These are phyloP conservation scores for Drosophila equinoxialis DNA, from an alignment of 1,140 invertebrate genomes.

Conservation along the genomic window DNA sequence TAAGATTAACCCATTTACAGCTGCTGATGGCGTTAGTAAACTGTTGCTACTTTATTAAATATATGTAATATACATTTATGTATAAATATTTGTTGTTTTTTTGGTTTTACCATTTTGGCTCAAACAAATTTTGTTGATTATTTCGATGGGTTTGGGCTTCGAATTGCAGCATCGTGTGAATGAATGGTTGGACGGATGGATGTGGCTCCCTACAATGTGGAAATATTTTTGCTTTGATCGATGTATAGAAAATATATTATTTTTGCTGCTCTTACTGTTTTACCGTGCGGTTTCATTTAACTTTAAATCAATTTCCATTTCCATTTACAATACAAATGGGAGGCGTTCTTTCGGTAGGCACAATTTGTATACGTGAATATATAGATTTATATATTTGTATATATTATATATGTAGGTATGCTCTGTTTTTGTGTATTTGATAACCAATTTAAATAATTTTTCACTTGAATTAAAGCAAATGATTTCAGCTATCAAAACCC, in stretches of 20 bases:
- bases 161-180: too few relatives aligned
- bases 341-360: background rate
- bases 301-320: constrained; percentile 68
- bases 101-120: background rate
- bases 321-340: constrained; percentile 20
- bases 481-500: constrained; percentile 63
- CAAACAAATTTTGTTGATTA: background rate
- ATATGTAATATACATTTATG: too few relatives aligned
- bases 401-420: constrained; percentile 17
- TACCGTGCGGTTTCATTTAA: constrained; percentile 43
- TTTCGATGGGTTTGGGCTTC: background rate
- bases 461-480: constrained; percentile 81
- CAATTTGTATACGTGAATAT: constrained; percentile 13
- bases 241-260: constrained; percentile 5
- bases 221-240: constrained; percentile 3
- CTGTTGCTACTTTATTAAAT: too few relatives aligned
- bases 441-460: constrained; percentile 81
- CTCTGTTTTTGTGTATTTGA: constrained; percentile 54
- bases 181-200: background rate
- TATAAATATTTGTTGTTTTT: too few relatives aligned
- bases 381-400: constrained; percentile 20
- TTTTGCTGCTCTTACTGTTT: constrained; percentile 1
- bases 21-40: too few relatives aligned
- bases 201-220: background rate
- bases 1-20: too few relatives aligned